These are phyloP conservation scores for Rallus crepitans DNA, from an alignment of 2,797 vertebrate genomes.

Conservation along the genomic window DNA sequence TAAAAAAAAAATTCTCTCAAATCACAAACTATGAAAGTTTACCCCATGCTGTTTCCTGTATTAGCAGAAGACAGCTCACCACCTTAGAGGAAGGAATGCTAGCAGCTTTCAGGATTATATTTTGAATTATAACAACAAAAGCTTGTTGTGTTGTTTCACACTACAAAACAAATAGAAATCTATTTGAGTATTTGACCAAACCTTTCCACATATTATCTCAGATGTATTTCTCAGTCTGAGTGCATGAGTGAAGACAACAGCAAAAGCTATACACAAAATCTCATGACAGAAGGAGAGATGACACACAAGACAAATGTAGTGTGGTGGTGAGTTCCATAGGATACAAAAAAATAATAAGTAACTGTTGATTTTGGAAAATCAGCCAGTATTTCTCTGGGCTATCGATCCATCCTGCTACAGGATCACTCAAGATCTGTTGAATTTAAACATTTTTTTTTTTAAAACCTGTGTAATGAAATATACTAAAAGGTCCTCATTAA, in stretches of 20 bases:
- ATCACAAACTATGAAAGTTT: background rate
- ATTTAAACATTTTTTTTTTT: background rate
- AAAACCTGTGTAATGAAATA: background rate
- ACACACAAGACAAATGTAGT: accelerated
- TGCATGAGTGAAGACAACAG: background rate
- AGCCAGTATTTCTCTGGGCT: background rate
- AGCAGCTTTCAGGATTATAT: background rate
- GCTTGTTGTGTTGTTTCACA: background rate
- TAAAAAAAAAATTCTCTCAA: background rate
- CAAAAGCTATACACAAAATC: background rate
- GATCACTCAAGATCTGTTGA: background rate
- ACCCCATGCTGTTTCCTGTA: background rate
- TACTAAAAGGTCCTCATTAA: background rate
- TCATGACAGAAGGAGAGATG: background rate
- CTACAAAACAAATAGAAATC: background rate
- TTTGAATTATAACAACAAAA: background rate
- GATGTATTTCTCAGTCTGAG: background rate
- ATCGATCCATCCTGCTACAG: background rate
- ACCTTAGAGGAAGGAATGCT: background rate
- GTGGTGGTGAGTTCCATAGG: background rate
- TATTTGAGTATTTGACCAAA: background rate
- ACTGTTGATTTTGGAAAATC: background rate
- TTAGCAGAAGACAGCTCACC: background rate
- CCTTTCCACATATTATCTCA: background rate
- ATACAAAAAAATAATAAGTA: background rate